These are phyloP conservation scores for Chamaea fasciata DNA, from an alignment of 2,113 vertebrate genomes.

Conservation along the genomic window DNA sequence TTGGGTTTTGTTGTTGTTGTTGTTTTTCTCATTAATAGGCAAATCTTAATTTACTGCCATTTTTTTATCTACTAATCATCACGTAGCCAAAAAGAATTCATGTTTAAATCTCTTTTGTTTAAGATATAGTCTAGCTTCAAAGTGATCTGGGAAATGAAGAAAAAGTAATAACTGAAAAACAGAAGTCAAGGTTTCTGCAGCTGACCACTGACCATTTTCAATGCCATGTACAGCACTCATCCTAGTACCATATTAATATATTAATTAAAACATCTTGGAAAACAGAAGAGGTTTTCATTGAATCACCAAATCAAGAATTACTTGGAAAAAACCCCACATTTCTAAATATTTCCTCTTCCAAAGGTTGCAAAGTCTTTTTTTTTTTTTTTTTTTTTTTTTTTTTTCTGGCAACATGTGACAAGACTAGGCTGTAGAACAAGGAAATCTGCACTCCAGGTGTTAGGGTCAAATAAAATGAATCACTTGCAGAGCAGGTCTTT, in stretches of 20 bases:
- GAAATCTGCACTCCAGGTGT: background rate
- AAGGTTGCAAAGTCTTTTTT: background rate
- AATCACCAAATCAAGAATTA: background rate
- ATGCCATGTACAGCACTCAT: background rate
- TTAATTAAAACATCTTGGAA: background rate
- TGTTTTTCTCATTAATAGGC: background rate
- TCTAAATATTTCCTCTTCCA: background rate
- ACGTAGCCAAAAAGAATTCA: background rate
- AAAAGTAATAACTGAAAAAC: background rate
- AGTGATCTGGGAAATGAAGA: background rate
- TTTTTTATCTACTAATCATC: background rate
- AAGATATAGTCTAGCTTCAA: background rate
- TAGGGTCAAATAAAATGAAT: background rate
- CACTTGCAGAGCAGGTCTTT: background rate
- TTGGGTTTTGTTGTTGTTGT: background rate
- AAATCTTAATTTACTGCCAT: background rate
- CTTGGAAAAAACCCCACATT: rapidly evolving
- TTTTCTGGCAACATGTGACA: background rate
- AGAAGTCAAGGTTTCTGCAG: background rate
- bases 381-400: background rate
- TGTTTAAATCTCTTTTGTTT: background rate
- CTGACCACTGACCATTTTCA: background rate
- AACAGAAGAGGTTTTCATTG: background rate
- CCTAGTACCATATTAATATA: background rate
- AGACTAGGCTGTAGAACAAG: background rate